Evolutionary conservation across 1,140 invertebrate species (phyloP).

Genomic region (Calliphora vicina): DNA sequence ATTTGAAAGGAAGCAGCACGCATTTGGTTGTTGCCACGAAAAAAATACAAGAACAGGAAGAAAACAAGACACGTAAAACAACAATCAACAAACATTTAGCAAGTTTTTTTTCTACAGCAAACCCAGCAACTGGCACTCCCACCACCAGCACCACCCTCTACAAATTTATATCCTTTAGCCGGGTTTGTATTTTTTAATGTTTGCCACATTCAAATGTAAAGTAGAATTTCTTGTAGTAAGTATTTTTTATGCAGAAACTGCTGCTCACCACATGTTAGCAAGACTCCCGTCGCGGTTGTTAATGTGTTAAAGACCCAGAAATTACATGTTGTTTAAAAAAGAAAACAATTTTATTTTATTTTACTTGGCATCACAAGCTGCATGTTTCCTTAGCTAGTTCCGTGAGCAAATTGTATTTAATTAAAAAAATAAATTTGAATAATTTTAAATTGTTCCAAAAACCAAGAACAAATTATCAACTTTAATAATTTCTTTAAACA

Average conservation of each 20-base stretch:
- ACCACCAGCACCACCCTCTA: neutral
- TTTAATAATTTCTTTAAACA: too few relatives aligned
- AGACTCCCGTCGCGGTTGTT: neutral
- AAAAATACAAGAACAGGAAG: slow-evolving; percentile 1
- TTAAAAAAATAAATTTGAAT: neutral
- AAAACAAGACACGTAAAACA: slow-evolving; percentile 56
- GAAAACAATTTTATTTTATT: neutral
- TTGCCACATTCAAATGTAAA: neutral
- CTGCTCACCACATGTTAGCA: neutral
- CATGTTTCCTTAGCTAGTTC: too few relatives aligned
- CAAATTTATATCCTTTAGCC: neutral
- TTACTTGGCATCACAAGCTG: too few relatives aligned
- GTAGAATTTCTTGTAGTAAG: neutral
- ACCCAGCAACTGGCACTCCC: neutral
- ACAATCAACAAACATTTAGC: slow-evolving; percentile 63
- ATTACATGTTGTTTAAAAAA: neutral
- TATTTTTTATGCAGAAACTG: neutral
- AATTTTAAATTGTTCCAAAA: neutral
- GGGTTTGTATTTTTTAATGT: neutral
- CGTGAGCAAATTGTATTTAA: neutral
- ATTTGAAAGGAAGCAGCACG: slow-evolving; percentile 45
- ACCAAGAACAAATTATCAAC: too few relatives aligned
- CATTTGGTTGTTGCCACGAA: neutral
- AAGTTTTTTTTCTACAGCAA: slow-evolving; percentile 42
- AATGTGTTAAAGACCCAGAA: slow-evolving; percentile 14